phyloP scores from a whole-genome alignment of 2,113 vertebrate genomes.

The Aldabrachelys gigantea region DNA sequence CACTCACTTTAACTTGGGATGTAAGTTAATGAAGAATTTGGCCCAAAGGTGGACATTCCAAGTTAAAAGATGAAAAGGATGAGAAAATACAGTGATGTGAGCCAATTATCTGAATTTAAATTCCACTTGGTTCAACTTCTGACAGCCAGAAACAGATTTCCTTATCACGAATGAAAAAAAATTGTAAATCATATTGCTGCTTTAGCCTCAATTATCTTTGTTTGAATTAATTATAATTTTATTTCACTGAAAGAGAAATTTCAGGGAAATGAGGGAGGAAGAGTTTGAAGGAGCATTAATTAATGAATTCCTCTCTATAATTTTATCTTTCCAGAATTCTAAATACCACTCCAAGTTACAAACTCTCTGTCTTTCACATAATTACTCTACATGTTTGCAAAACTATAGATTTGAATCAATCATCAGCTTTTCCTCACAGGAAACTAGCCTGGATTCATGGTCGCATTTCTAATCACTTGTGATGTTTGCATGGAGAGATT shows the following conservation, averaged over 20 bases:
- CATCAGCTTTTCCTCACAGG: not conserved
- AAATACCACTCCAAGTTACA: not conserved
- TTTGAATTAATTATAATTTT: not conserved
- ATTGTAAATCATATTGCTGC: not conserved
- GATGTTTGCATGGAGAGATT: not conserved
- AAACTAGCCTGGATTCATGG: not conserved
- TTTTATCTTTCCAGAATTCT: not conserved
- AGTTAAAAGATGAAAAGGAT: not conserved
- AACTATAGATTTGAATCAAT: not conserved
- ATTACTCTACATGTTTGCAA: not conserved
- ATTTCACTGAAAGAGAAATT: not conserved
- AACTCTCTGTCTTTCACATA: not conserved
- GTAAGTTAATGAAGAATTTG: not conserved
- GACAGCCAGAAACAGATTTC: not conserved
- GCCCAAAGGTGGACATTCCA: not conserved
- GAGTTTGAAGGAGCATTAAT: not conserved
- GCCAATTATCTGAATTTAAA: not conserved
- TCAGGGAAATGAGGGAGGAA: fast-evolving
- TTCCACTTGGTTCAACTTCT: not conserved
- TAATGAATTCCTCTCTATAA: not conserved
- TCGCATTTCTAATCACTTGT: not conserved
- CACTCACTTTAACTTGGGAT: not conserved
- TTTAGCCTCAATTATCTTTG: not conserved
- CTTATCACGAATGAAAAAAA: not conserved
- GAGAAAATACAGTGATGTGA: not conserved